Evolutionary conservation across 1,140 invertebrate genomes (phyloP).

Genomic region (Mylabris phalerata): DNA sequence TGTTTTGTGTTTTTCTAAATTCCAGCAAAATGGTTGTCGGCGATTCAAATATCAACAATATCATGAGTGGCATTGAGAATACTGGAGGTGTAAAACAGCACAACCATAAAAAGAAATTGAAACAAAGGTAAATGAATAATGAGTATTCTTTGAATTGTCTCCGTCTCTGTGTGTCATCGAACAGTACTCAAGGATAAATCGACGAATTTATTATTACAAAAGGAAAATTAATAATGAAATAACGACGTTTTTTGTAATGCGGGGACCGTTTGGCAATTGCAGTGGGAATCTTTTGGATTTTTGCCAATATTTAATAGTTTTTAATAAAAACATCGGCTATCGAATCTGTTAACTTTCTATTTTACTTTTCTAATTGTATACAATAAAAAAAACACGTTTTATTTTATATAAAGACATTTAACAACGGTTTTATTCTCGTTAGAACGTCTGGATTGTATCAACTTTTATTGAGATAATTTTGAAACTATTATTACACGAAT

Average conservation of each 20-base stretch:
- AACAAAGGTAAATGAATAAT: constrained; percentile 58
- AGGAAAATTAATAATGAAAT: not conserved
- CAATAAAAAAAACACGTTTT: too few relatives aligned
- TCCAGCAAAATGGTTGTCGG: constrained; percentile 65
- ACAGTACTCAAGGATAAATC: too few relatives aligned
- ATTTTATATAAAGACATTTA: too few relatives aligned
- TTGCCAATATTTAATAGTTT: constrained; percentile 3
- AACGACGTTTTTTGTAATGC: constrained; percentile 3
- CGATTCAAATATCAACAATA: constrained; percentile 67
- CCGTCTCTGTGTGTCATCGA: too few relatives aligned
- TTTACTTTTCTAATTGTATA: too few relatives aligned
- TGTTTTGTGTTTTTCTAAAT: not conserved
- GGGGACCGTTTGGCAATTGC: not conserved
- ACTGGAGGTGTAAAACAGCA: constrained; percentile 71
- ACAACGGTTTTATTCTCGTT: too few relatives aligned
- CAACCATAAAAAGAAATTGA: constrained; percentile 72
- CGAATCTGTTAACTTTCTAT: too few relatives aligned
- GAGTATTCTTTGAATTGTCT: not conserved
- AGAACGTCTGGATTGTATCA: too few relatives aligned
- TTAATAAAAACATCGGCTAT: constrained; percentile 8
- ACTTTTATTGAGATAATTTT: too few relatives aligned
- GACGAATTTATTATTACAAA: too few relatives aligned
- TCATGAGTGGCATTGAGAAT: constrained; percentile 79
- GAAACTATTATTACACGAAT: too few relatives aligned
- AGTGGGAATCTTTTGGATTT: not conserved